phyloP scores from a whole-genome alignment of 2,113 vertebrate species.

The Ellobius talpinus region DNA sequence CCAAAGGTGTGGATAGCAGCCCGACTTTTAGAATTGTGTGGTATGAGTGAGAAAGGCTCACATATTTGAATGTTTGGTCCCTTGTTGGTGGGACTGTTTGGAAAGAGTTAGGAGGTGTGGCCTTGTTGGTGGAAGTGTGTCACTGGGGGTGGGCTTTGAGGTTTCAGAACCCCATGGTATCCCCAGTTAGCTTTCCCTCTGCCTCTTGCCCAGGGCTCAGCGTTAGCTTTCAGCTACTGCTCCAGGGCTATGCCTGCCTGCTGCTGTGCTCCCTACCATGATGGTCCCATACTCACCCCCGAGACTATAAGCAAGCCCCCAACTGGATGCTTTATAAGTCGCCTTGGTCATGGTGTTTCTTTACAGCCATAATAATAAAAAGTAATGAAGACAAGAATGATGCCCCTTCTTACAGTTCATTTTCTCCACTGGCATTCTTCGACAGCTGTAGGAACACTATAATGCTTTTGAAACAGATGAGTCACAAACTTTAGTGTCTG shows the following conservation, averaged over 20 bases:
- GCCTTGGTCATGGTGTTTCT: background rate
- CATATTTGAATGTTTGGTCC: background rate
- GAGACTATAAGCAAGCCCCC: background rate
- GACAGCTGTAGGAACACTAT: background rate
- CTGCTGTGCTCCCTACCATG: background rate
- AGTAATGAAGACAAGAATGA: background rate
- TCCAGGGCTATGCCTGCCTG: too few species aligned
- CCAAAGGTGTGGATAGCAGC: background rate
- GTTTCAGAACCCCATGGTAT: background rate
- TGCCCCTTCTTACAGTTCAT: background rate
- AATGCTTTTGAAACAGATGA: slow-evolving; percentile 12
- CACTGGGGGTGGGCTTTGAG: background rate
- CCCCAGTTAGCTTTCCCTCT: background rate
- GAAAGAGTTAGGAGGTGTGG: background rate
- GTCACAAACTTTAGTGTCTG: background rate
- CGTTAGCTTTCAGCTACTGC: background rate
- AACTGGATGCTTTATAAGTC: background rate
- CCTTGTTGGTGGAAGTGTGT: background rate
- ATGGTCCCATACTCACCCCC: background rate
- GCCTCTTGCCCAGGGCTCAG: background rate
- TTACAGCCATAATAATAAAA: background rate
- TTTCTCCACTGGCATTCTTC: background rate
- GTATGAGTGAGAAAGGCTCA: background rate
- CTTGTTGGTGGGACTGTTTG: background rate
- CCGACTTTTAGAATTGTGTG: background rate